Evolutionary conservation across 2,888 invertebrate species (phyloP).

Genomic region (Luperina testacea): DNA sequence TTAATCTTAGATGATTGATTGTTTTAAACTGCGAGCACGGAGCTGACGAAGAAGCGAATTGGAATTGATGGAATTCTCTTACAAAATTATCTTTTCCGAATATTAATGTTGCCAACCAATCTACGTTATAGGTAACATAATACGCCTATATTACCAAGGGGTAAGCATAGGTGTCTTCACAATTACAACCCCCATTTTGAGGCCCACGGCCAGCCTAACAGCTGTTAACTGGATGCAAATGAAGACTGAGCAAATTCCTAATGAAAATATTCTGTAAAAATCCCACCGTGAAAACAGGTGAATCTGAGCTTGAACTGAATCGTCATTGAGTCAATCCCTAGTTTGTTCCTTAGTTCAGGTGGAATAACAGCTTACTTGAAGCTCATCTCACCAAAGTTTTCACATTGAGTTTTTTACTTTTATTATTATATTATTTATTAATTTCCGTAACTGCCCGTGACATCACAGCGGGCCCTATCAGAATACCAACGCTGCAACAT

Average conservation of each 20-base stretch:
- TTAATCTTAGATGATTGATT: constrained; percentile 49
- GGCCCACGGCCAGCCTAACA: not conserved
- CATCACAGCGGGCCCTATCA: too few relatives aligned
- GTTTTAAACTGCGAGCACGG: constrained; percentile 7
- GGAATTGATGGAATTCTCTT: constrained; percentile 21
- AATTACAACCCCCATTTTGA: not conserved
- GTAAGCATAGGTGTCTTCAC: not conserved
- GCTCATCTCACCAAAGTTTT: not conserved
- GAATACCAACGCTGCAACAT: too few relatives aligned
- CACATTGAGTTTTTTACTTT: not conserved
- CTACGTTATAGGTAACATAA: not conserved
- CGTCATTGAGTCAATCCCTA: not conserved
- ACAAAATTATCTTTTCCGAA: constrained; percentile 3
- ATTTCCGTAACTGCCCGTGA: too few relatives aligned
- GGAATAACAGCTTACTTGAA: not conserved
- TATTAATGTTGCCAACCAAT: constrained; percentile 2
- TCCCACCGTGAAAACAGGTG: not conserved
- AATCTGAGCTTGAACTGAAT: not conserved
- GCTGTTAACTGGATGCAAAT: not conserved
- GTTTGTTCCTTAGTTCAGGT: not conserved
- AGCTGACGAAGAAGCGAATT: constrained; percentile 21
- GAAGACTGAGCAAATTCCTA: not conserved
- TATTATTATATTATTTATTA: too few relatives aligned
- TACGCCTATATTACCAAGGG: not conserved
- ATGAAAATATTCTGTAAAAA: not conserved